These are phyloP conservation scores for Plusia festucae DNA, from an alignment of 2,888 invertebrate genomes.

Conservation along the genomic window DNA sequence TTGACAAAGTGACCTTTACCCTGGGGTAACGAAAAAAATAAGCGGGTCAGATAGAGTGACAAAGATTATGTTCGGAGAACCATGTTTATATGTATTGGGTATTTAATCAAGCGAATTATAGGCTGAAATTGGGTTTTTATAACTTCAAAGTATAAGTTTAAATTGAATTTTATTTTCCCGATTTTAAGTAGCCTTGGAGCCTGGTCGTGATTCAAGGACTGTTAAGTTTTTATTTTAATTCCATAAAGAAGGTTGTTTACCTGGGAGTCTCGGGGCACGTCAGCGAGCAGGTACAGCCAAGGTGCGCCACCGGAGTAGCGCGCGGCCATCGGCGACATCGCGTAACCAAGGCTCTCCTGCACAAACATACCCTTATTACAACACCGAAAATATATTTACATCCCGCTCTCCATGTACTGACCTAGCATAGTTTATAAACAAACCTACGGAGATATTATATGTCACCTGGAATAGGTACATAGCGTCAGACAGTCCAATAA, in stretches of 20 bases:
- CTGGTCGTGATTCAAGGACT: background rate
- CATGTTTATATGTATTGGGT: slow-evolving; percentile 13
- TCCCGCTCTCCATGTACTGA: background rate
- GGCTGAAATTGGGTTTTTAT: background rate
- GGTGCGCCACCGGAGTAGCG: slow-evolving; percentile 82
- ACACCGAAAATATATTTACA: background rate
- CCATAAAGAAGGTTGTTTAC: slow-evolving; percentile 62
- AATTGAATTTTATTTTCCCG: background rate
- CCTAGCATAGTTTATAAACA: background rate
- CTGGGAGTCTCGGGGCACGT: slow-evolving; percentile 82
- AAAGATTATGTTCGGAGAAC: slow-evolving; percentile 19
- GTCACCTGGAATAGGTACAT: background rate
- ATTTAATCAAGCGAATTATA: slow-evolving; percentile 15
- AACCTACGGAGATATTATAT: background rate
- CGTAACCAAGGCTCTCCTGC: slow-evolving; percentile 81
- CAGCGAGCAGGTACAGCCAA: slow-evolving; percentile 81
- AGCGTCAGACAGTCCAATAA: background rate
- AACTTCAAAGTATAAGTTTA: slow-evolving; percentile 11
- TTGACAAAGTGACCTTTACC: slow-evolving; percentile 39
- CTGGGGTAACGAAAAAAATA: slow-evolving; percentile 56
- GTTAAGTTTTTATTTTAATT: background rate
- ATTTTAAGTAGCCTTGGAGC: background rate
- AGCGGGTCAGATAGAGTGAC: slow-evolving; percentile 27
- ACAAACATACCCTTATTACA: slow-evolving; percentile 18
- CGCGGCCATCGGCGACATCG: slow-evolving; percentile 86